Conservation (phyloP, 1,140 invertebrate genomes). For the Contarinia nasturtii region DNA sequence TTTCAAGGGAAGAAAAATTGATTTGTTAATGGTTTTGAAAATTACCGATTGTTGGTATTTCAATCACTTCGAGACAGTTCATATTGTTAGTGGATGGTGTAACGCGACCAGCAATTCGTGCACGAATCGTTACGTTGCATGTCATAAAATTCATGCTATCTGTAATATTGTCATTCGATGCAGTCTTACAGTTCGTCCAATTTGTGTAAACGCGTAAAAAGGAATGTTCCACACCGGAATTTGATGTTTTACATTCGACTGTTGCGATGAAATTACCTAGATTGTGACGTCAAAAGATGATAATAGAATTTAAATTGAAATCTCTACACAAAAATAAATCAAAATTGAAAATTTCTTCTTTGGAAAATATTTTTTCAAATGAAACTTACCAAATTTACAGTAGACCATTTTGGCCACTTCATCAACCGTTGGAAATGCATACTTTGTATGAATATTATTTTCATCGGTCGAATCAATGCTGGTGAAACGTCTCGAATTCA, state of each 20-base stretch:
- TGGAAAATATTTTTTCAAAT: not conserved
- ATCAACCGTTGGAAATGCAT: slow-evolving; percentile 2
- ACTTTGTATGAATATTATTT: not conserved
- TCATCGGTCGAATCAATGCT: not conserved
- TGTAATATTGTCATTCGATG: not conserved
- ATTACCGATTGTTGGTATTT: not conserved
- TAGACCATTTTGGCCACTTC: slow-evolving; percentile 1
- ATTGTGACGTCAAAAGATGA: not conserved
- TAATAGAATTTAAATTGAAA: no score
- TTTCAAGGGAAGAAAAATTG: no score
- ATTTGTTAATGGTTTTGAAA: no score
- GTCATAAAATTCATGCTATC: not conserved
- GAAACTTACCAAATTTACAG: not conserved
- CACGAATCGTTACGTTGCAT: slow-evolving; percentile 1
- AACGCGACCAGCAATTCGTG: slow-evolving; percentile 1
- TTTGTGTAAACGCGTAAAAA: slow-evolving; percentile 2
- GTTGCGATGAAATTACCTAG: slow-evolving; percentile 1
- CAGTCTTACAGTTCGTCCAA: not conserved
- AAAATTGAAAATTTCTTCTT: not conserved
- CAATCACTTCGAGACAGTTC: slow-evolving; percentile 4
- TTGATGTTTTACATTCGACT: not conserved
- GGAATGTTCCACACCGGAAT: not conserved
- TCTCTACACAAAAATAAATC: no score
- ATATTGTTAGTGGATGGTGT: slow-evolving; percentile 1
- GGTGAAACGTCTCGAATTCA: not conserved